Evolutionary conservation across 2,113 vertebrate genomes (phyloP).

Genomic region (human (Homo sapiens)): DNA sequence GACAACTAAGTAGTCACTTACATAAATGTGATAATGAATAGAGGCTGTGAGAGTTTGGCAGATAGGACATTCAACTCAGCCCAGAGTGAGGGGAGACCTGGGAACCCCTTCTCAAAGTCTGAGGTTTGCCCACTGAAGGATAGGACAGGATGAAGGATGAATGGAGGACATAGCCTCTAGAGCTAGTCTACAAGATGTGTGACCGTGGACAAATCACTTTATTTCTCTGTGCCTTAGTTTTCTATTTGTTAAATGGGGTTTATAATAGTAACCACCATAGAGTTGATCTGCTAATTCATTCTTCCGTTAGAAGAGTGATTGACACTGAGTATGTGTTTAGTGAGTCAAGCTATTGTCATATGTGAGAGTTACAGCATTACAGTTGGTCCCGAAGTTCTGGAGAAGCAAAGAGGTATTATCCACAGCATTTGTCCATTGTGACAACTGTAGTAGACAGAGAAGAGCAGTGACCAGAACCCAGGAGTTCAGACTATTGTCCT

Average conservation of each 20-base stretch:
- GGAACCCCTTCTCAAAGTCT: background rate
- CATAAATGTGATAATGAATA: background rate
- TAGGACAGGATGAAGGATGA: background rate
- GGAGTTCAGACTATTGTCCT: background rate
- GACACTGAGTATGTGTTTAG: background rate
- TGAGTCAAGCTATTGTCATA: background rate
- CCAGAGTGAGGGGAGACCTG: background rate
- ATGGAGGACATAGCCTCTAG: background rate
- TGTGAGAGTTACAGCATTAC: background rate
- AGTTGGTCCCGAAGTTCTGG: background rate
- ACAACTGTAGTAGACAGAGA: background rate
- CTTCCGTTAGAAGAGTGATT: background rate
- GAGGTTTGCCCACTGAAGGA: background rate
- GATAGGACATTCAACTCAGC: background rate
- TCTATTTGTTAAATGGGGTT: background rate
- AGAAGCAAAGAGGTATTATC: background rate
- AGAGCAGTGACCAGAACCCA: background rate
- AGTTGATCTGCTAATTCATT: background rate
- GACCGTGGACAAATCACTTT: background rate
- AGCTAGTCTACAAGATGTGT: background rate
- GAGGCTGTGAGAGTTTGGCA: background rate
- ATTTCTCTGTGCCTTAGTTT: background rate
- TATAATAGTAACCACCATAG: background rate
- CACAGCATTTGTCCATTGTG: background rate
- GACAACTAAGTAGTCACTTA: background rate